Base-by-base conservation (phyloP, 2,888 invertebrate genomes). In the Apotomis betuletana region DNA sequence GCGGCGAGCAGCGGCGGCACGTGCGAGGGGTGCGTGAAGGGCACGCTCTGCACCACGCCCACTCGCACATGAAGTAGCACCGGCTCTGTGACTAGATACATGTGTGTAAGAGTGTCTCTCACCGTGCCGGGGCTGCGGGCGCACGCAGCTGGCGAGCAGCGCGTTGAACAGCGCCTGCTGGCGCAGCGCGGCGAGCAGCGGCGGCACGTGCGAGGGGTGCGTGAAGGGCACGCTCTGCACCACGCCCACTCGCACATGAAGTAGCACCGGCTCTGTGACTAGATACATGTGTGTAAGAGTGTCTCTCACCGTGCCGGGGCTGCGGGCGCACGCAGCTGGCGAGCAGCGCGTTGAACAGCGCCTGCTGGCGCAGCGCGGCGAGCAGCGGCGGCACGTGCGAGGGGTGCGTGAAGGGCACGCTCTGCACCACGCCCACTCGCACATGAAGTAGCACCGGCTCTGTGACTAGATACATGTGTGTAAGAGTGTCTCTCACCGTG, bases 81-180 rank as follows among this genome's bases (percentile, higher is more conserved):
- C 15, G 15, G 15, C 15, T 15, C 15, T 15, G 15, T 15, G 15
- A 15, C 15, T 15, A 15, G 15, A 15, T 15, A 15, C 15, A 15
- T 15, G 15, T 15, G 15, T 15, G 15, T 15, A 15, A 15, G 15
- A 15, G 41, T 41, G 9, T 8, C 5, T 13, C 86, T 82, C 41
- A 41, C 41, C 96, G 91, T 96, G 96, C 80, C 96, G 96, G 62
- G 96, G 95, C 84, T 96, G 64, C 97, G 93, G 62, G 98, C 98
- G 94, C 61, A 99, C 96, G 86, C 97, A 97, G 82, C 97, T 97
- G 36, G 95, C 94, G 55, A 98, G 94, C 36, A 98, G 93, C 2
- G 96, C 95, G 83, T 97, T 98, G 86, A 98, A 97, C 38, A 97
- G 90, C 4, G 97, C 96, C 49, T 61, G 61, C 27, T 49, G 61